Conservation (phyloP, 2,797 vertebrate species). For the Parauchenoglanis punctatus region DNA sequence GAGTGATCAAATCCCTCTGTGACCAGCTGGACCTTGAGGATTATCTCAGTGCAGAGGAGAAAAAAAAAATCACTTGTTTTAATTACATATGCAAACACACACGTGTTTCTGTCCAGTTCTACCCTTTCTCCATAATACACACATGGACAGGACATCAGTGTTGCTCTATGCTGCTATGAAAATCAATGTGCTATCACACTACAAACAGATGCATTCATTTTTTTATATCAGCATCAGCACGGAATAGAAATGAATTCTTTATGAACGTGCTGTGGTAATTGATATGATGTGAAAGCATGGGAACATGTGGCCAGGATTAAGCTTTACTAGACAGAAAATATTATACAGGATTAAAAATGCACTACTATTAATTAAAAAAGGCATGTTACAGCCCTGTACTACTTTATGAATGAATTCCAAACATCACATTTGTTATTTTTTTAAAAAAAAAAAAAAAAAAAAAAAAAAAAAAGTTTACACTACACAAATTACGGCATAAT, state of each 20-base stretch:
- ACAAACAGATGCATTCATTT: neutral
- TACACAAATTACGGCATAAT: neutral
- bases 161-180: neutral
- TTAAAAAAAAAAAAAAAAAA: neutral
- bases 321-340: neutral
- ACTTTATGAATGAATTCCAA: neutral
- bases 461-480: neutral
- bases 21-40: conserved; percentile 79
- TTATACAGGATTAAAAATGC: conserved; percentile 11
- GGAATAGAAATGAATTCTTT: neutral
- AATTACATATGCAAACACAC: conserved; percentile 72
- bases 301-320: conserved; percentile 25
- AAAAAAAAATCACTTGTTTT: conserved; percentile 78
- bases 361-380: conserved; percentile 11
- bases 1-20: conserved; percentile 76
- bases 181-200: neutral
- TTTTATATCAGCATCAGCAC: neutral
- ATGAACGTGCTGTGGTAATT: neutral
- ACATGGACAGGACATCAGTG: neutral
- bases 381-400: neutral
- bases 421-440: neutral
- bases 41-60: conserved; percentile 71
- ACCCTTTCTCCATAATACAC: conserved; percentile 33
- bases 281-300: neutral
- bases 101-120: neutral